Conservation (phyloP, 1,140 invertebrate genomes). For the Zaprionus tsacasi region DNA sequence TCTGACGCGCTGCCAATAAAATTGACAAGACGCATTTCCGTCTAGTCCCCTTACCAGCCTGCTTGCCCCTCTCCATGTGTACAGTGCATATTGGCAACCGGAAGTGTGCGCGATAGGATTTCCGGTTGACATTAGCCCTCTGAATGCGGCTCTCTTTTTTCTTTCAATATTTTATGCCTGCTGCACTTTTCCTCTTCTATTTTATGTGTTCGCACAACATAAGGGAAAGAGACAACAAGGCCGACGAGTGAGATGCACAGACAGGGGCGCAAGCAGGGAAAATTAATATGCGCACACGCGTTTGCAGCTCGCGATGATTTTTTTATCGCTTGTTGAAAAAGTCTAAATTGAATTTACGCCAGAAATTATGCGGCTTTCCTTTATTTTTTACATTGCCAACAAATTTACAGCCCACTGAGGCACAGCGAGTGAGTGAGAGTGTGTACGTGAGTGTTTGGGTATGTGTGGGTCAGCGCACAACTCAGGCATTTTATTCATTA, state of each 20-base stretch:
- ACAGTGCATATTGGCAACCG: background rate
- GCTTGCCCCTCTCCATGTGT: background rate
- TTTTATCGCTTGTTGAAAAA: constrained; percentile 59
- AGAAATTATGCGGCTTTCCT: constrained; percentile 67
- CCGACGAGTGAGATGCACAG: background rate
- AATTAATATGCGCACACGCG: constrained; percentile 54
- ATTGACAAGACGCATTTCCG: constrained; percentile 65
- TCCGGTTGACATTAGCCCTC: constrained; percentile 65
- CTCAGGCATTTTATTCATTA: constrained; percentile 65
- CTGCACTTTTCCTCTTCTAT: constrained; percentile 51
- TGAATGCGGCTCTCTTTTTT: constrained; percentile 40
- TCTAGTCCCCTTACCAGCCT: constrained; percentile 3
- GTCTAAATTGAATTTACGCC: constrained; percentile 72
- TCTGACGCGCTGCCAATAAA: constrained; percentile 46
- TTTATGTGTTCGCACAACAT: constrained; percentile 15
- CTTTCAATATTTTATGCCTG: constrained; percentile 56
- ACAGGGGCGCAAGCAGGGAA: constrained; percentile 6
- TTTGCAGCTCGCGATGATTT: constrained; percentile 18
- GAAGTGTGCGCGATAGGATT: constrained; percentile 41
- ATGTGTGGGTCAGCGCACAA: constrained; percentile 26
- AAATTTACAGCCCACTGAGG: constrained; percentile 13
- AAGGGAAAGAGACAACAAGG: constrained; percentile 11
- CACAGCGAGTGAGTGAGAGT: constrained; percentile 11
- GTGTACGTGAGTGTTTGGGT: background rate
- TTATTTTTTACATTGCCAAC: constrained; percentile 15